Evolutionary conservation across 1,140 invertebrate species (phyloP), one percentile per base, ranked within the genome.

Genomic region (Hetaerina americana): DNA sequence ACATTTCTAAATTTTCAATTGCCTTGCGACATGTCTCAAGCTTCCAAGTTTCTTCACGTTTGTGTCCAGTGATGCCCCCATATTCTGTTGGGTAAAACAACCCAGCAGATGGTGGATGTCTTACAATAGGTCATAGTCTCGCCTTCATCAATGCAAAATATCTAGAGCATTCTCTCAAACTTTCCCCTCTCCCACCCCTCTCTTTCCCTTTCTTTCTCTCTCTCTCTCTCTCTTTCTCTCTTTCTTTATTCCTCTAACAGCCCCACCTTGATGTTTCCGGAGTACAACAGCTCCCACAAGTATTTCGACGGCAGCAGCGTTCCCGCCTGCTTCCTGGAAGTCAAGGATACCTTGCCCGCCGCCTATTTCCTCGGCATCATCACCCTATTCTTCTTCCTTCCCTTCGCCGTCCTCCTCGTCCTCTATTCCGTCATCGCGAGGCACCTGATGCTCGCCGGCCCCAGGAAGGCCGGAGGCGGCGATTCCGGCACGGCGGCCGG

Each of bases 381-480:
- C 70, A 84, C 87, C 70, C 78, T 90, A 49, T 91, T 95, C 78
- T 94, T 93, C 81, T 78, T 91, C 68, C 76, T 92, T 8, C 93
- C 93, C 18, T 80, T 94, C 24, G 77, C 90, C 25, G 85, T 94
- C 67, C 85, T 95, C 28, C 78, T 93, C 57, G 80, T 89, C 49
- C 84, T 94, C 2, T 95, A 94, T 80, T 85, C 86, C 24, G 82
- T 89, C 73, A 94, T 95, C 75, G 88, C 90, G 5, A 86, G 86
- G 71, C 89, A 91, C 74, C 83, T 95, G 26, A 88, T 89, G 74
- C 40, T 57, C 15, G 84, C 83, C 12, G 86, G 88, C 68, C 84
- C 85, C 8, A 85, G 84, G 71, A 86, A 84, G 72, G 80, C 87
- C 57, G 84, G 85, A 27, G 79, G 85, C 77, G 84, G 85, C 75